Evolutionary conservation across 2,113 vertebrate genomes (phyloP).

Genomic region (Oncorhynchus gorbuscha): DNA sequence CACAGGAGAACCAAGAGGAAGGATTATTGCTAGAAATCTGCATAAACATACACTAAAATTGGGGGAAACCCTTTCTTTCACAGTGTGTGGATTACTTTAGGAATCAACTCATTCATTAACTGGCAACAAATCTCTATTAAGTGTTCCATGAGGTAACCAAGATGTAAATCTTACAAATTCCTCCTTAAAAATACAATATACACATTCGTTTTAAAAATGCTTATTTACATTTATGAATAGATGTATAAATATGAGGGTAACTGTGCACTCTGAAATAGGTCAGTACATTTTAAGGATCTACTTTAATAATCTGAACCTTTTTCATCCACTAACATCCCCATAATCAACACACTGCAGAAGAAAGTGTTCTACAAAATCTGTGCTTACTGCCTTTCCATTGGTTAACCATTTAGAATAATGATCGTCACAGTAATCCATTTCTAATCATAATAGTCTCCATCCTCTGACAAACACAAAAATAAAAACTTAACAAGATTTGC

Average conservation of each 20-base stretch:
- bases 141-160: slow-evolving; percentile 54
- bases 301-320: too few species aligned
- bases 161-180: slow-evolving; percentile 37
- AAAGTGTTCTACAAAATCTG: slow-evolving; percentile 52
- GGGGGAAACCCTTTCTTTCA: slow-evolving; percentile 37
- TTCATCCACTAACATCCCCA: neutral
- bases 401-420: slow-evolving; percentile 58
- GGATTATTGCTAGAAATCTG: slow-evolving; percentile 79
- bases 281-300: slow-evolving; percentile 19
- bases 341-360: slow-evolving; percentile 29
- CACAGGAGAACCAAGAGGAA: slow-evolving; percentile 68
- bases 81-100: slow-evolving; percentile 26
- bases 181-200: slow-evolving; percentile 44
- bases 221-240: slow-evolving; percentile 34
- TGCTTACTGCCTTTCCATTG: slow-evolving; percentile 67
- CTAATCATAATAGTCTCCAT: slow-evolving; percentile 26
- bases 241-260: slow-evolving; percentile 55
- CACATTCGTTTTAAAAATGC: slow-evolving; percentile 37
- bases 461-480: slow-evolving; percentile 16
- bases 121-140: slow-evolving; percentile 70
- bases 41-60: slow-evolving; percentile 54
- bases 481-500: slow-evolving; percentile 47
- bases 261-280: slow-evolving; percentile 34
- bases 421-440: slow-evolving; percentile 42
- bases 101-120: slow-evolving; percentile 29